Evolutionary conservation across 2,113 vertebrate genomes (phyloP), one percentile per base, ranked within the genome.

Genomic region (Myxocyprinus asiaticus): DNA sequence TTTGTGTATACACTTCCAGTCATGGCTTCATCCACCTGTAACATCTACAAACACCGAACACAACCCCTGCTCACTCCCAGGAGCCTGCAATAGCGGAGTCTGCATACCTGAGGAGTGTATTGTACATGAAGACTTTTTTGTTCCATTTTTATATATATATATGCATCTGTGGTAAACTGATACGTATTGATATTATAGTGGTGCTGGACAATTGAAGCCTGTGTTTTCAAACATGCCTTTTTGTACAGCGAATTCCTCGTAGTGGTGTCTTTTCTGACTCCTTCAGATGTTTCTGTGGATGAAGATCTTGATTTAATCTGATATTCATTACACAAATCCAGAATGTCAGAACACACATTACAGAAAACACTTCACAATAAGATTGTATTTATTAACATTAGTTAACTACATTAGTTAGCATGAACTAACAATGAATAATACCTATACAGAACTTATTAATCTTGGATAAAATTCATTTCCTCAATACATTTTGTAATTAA

Each of bases 161-260:
- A 92, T 91, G 91, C 91, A 92, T 95, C 94, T 96, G 94, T 94
- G 74, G 61, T 86, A 67, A 53, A 51, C 82, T 94, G 80, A 79
- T 88, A 92, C 94, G 92, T 96, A 94, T 96, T 93, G 90, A 94
- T 95, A 93, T 92, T 92, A 92, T 96, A 94, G 92, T 94, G 92
- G 92, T 94, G 94, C 96, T 91, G 56, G 86, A 91, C 90, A 33
- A 33, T 33, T 33, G 22, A 92, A 96, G 94, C 95, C 95, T 94
- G 92, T 95, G 94, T 96, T 98, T 96, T 94, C 92, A 88, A 95
- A 94, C 92, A 92, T 91, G 89, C 88, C 92, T 85, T 92, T 87
- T 94, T 93, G 93, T 93, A 94, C 91, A 91, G 88, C 79, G 93
- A 88, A 88, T 93, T 90, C 69, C 79, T 79, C 50, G 0, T 89